Evolutionary conservation across 2,888 invertebrate species (phyloP), one percentile per base, ranked within the genome.

Genomic region (Fissipunctia ypsillon): DNA sequence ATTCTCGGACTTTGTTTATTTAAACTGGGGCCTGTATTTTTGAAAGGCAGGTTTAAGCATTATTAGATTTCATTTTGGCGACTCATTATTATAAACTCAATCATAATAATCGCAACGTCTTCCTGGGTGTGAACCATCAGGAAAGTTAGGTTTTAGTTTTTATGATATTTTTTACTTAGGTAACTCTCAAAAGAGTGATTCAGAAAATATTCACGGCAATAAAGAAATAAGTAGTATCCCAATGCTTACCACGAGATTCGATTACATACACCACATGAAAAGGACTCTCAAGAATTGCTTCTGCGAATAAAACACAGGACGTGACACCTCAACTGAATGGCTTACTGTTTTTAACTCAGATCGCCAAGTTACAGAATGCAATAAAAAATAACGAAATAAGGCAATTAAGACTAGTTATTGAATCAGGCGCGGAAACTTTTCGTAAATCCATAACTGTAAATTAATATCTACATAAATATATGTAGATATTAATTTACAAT

Each of bases 1-100:
- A 59, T 71, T 76, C 68, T 76, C 72, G 69, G 73, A 72, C 69
- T 74, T 83, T 76, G 68, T 77, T 68, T 74, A 64, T 72, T 82
- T 63, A 69, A 56, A 61, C 12, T 57, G 52, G 57, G 43, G 48
- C 22, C 12, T 48, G 31, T 28, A 72, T 57, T 64, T 57, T 54
- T 28, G 38, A 59, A 64, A 52, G 10, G 16, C n/a, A n/a, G 31
- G 4, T n/a, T 54, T 25, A 1, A 19, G 3, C 9, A 7, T 35
- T 6, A 31, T 45, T 69, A 2, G 31, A 41, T 38, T 10, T 72
- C 5, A 22, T 38, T 31, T 50, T 10, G 22, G 22, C 3, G 6
- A 31, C 16, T 63, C 2, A 22, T 19, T 19, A 41, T 61, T 28
- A 35, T 9, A 35, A 59, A n/a, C n/a, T n/a, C 9, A n/a, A 9